A percentile compares a stretch with the other conserved stretches of the same genome.
These are phyloP conservation scores for Loripinus fragilis DNA, from an alignment of 2,888 invertebrate species.

Conservation along the genomic window DNA sequence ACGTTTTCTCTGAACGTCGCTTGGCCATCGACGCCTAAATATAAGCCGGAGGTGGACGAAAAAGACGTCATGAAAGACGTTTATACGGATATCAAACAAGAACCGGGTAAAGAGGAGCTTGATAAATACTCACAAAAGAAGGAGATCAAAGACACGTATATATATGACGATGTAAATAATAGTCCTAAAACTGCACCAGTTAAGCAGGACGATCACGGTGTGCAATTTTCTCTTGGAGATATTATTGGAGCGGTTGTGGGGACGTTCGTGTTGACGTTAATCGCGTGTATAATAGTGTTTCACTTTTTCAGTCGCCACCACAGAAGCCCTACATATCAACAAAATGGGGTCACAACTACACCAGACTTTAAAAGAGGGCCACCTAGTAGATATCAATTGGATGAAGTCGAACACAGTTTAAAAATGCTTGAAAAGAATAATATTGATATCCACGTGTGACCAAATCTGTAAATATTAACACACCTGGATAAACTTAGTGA, in stretches of 20 bases:
- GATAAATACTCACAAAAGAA: constrained; percentile 11
- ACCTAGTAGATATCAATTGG: constrained; percentile 53
- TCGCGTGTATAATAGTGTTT: constrained; percentile 78
- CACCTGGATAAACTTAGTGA: constrained; percentile 10
- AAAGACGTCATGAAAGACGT: constrained; percentile 36
- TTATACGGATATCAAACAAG: constrained; percentile 17
- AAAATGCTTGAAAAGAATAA: constrained; percentile 58
- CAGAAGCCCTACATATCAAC: constrained; percentile 37
- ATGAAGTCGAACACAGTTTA: constrained; percentile 58
- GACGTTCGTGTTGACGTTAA: constrained; percentile 80
- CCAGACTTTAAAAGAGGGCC: constrained; percentile 46
- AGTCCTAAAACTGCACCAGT: constrained; percentile 6
- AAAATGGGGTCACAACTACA: constrained; percentile 38
- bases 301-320: constrained; percentile 71
- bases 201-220: constrained; percentile 30
- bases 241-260: constrained; percentile 82
- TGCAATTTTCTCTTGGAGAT: constrained; percentile 77
- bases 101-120: background rate
- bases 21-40: constrained; percentile 70
- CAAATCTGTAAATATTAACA: background rate
- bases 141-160: constrained; percentile 23
- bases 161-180: constrained; percentile 34
- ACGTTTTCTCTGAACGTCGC: constrained; percentile 81
- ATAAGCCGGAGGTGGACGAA: constrained; percentile 15
- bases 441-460: constrained; percentile 55